phyloP scores from a whole-genome alignment of 1,140 invertebrate genomes.

The Leptinotarsa lineolata region DNA sequence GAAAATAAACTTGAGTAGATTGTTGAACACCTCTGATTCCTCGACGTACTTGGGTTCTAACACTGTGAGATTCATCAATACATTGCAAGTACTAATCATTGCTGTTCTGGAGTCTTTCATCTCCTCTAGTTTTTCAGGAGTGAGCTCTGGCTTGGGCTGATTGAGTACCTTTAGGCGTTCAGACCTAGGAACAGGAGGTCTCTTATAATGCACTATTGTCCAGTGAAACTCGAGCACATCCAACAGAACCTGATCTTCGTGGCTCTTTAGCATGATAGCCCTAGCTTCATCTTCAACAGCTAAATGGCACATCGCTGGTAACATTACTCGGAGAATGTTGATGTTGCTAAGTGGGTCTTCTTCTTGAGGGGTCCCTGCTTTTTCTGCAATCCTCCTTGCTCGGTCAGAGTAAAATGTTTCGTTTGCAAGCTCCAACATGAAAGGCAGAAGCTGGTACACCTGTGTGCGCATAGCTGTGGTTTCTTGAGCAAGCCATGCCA shows the following conservation, averaged over 20 bases:
- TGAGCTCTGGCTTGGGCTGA: slow-evolving; percentile 74
- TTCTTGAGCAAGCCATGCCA: slow-evolving; percentile 89
- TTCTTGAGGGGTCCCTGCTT: slow-evolving; percentile 62
- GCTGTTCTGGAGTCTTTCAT: slow-evolving; percentile 81
- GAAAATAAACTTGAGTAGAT: slow-evolving; percentile 83
- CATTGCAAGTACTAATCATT: slow-evolving; percentile 86
- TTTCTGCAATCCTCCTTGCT: slow-evolving; percentile 66
- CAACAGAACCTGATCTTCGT: slow-evolving; percentile 79
- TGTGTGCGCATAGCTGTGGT: slow-evolving; percentile 85
- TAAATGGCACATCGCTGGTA: slow-evolving; percentile 88
- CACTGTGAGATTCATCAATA: slow-evolving; percentile 91
- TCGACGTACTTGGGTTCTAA: slow-evolving; percentile 82
- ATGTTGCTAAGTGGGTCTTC: slow-evolving; percentile 66
- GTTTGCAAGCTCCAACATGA: slow-evolving; percentile 76
- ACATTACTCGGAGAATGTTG: slow-evolving; percentile 78
- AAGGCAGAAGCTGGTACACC: slow-evolving; percentile 78
- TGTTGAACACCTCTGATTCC: slow-evolving; percentile 74
- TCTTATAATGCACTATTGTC: slow-evolving; percentile 84
- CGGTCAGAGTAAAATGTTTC: slow-evolving; percentile 78
- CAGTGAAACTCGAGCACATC: slow-evolving; percentile 83
- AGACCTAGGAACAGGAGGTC: slow-evolving; percentile 76
- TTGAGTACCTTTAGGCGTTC: slow-evolving; percentile 74
- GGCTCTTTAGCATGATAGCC: slow-evolving; percentile 76
- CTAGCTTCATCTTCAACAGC: slow-evolving; percentile 86
- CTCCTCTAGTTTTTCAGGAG: slow-evolving; percentile 72